Percentiles rank a stretch among this genome's conserved stretches.
These are phyloP conservation scores for Forbesichthys agassizii DNA, from an alignment of 2,113 vertebrate species.

Conservation along the genomic window DNA sequence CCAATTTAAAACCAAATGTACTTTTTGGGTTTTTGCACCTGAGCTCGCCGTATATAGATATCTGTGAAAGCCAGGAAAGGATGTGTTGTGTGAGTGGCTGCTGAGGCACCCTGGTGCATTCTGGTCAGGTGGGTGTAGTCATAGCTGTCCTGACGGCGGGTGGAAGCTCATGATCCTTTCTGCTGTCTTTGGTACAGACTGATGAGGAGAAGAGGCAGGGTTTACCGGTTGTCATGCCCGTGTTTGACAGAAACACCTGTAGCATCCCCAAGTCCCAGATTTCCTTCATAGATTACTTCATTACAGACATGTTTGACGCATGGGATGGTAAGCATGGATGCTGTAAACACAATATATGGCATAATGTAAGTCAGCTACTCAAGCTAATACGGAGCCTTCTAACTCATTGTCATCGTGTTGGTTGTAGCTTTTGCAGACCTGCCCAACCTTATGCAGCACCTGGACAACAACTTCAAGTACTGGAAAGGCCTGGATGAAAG, in stretches of 20 bases:
- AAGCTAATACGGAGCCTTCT: neutral
- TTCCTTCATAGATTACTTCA: conserved; percentile 98
- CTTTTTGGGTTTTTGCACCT: too few relatives aligned
- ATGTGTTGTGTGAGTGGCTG: too few relatives aligned
- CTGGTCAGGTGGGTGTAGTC: too few relatives aligned
- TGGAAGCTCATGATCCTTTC: conserved; percentile 16
- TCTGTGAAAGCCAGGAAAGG: too few relatives aligned
- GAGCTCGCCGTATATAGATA: too few relatives aligned
- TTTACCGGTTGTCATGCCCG: conserved; percentile 95
- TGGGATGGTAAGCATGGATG: conserved; percentile 90
- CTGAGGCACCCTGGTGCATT: too few relatives aligned
- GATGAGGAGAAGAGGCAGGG: conserved; percentile 93
- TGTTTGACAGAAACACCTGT: conserved; percentile 96
- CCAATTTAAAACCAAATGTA: too few relatives aligned
- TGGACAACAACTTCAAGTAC: conserved; percentile 98
- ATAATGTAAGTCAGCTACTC: neutral
- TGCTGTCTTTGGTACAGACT: conserved; percentile 78
- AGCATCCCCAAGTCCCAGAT: conserved; percentile 98
- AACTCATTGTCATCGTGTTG: conserved; percentile 1
- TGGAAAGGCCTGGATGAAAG: conserved; percentile 93
- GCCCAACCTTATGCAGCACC: conserved; percentile 94
- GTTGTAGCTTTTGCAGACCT: conserved; percentile 90
- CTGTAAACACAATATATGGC: neutral
- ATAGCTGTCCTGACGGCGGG: too few relatives aligned
- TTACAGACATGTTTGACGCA: conserved; percentile 97